These are phyloP conservation scores for Gambusia holbrooki DNA, from an alignment of 2,113 vertebrate genomes.

Conservation along the genomic window DNA sequence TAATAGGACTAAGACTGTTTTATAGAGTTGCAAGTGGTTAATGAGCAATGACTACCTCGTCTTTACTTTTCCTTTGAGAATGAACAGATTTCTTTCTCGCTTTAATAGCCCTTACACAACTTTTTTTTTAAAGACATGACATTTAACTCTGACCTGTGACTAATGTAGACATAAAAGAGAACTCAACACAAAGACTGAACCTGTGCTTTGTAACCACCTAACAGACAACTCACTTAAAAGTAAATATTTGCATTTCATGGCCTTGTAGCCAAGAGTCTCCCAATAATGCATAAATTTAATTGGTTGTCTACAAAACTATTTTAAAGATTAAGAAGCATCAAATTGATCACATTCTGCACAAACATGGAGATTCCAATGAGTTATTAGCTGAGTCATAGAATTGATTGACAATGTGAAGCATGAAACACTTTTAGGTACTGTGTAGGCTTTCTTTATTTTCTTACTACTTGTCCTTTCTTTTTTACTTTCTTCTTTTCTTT, in stretches of 20 bases:
- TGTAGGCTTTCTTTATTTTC: background rate
- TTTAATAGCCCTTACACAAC: background rate
- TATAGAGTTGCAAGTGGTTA: background rate
- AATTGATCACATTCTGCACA: background rate
- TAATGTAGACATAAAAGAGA: background rate
- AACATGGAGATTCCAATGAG: background rate
- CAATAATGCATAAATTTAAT: background rate
- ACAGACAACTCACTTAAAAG: background rate
- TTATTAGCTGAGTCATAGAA: background rate
- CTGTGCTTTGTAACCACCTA: too few relatives aligned
- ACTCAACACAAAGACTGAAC: background rate
- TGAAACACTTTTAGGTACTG: background rate
- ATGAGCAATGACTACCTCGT: background rate
- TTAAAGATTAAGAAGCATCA: background rate
- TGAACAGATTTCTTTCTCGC: background rate
- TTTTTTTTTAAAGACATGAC: too few relatives aligned
- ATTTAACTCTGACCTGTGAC: background rate
- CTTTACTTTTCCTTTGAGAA: background rate
- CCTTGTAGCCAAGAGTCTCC: background rate
- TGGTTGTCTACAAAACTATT: background rate
- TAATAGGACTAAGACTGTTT: too few relatives aligned
- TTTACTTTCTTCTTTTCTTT: background rate
- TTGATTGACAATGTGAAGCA: background rate
- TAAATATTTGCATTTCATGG: background rate
- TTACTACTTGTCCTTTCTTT: background rate